phyloP scores from a whole-genome alignment of 1,140 invertebrate genomes.

The Lepidostoma basale region DNA sequence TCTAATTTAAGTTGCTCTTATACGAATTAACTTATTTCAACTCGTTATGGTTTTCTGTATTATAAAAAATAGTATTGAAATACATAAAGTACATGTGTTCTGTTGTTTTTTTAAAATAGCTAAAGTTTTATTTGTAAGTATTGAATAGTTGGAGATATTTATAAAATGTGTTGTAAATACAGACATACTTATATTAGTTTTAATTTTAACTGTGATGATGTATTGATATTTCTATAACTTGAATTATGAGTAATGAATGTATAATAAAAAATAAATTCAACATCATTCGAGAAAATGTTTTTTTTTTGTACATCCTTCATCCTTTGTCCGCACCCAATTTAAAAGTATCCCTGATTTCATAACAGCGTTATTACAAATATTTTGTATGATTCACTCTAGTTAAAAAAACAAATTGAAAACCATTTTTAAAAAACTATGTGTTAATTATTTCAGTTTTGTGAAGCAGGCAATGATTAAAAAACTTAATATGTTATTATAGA shows the following conservation, averaged over 20 bases:
- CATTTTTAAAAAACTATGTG: too few species aligned
- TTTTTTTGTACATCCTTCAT: not conserved
- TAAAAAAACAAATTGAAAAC: too few species aligned
- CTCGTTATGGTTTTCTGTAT: too few species aligned
- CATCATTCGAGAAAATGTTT: constrained; percentile 7
- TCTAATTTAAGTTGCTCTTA: too few species aligned
- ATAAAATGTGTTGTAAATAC: constrained; percentile 42
- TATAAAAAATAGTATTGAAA: constrained; percentile 1
- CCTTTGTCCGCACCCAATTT: not conserved
- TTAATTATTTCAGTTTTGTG: too few species aligned
- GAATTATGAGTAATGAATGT: constrained; percentile 39
- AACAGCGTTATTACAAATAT: too few species aligned
- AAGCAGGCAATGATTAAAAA: too few species aligned
- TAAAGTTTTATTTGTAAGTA: constrained; percentile 40
- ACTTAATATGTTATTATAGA: too few species aligned
- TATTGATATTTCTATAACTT: constrained; percentile 43
- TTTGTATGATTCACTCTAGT: too few species aligned
- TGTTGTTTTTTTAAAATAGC: constrained; percentile 33
- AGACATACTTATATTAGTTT: constrained; percentile 42
- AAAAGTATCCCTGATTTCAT: too few species aligned
- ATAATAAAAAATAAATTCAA: constrained; percentile 37
- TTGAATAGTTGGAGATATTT: constrained; percentile 44
- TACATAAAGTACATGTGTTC: not conserved
- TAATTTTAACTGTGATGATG: constrained; percentile 48
- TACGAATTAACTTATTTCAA: too few species aligned